These are phyloP conservation scores for Tragelaphus scriptus DNA, from an alignment of 2,113 vertebrate species.

Conservation along the genomic window DNA sequence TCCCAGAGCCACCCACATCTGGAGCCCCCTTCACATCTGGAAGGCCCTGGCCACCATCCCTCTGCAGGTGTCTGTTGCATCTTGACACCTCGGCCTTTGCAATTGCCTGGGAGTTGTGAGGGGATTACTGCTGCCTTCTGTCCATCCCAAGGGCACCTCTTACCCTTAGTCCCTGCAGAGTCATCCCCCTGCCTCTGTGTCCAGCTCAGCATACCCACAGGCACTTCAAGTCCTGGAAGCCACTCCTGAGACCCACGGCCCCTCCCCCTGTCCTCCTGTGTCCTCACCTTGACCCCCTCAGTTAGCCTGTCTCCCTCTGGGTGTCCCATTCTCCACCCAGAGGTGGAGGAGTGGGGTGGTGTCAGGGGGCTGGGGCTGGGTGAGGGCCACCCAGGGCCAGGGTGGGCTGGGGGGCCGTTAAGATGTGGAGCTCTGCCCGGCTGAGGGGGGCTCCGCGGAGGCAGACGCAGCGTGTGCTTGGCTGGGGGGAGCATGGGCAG, in stretches of 20 bases:
- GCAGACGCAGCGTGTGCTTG: conserved; percentile 85
- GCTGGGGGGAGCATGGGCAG: conserved; percentile 93
- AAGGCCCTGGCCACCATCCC: conserved; percentile 29
- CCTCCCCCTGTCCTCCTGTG: conserved; percentile 20
- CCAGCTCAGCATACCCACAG: conserved; percentile 1
- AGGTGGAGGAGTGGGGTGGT: conserved; percentile 10
- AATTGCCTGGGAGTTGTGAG: conserved; percentile 41
- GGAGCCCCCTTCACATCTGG: conserved; percentile 50
- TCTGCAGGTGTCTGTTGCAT: conserved; percentile 22
- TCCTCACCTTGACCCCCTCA: conserved; percentile 50
- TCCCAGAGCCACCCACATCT: conserved; percentile 28
- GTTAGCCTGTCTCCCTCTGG: conserved; percentile 40
- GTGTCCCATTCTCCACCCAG: conserved; percentile 55
- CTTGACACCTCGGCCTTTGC: conserved; percentile 32
- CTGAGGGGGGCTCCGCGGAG: conserved; percentile 92
- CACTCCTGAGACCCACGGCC: conserved; percentile 38
- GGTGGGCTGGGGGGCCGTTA: conserved; percentile 87
- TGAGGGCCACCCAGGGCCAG: conserved; percentile 68
- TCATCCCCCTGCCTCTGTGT: conserved; percentile 53
- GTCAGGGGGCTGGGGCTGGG: conserved; percentile 57
- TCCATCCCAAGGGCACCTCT: conserved; percentile 62
- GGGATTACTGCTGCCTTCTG: conserved; percentile 21
- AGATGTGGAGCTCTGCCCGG: conserved; percentile 95
- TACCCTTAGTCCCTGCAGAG: conserved; percentile 57
- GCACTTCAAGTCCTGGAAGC: conserved; percentile 18